These are phyloP conservation scores for Drosophila yooni DNA, from an alignment of 2,888 invertebrate genomes.

Conservation along the genomic window DNA sequence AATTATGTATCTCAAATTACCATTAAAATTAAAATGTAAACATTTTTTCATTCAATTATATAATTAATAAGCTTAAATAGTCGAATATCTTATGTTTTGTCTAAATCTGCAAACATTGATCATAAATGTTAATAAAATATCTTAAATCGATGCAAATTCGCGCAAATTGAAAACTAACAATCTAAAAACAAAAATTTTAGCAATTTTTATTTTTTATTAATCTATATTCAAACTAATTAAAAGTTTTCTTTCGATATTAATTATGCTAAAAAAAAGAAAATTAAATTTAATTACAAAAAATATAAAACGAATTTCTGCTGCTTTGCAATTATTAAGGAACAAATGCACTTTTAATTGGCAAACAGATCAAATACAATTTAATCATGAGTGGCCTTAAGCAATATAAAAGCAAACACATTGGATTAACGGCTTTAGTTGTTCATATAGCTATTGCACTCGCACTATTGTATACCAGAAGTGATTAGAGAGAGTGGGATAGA, in stretches of 20 bases:
- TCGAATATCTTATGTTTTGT: not conserved
- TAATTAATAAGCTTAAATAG: not conserved
- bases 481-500: slow-evolving; percentile 27
- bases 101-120: not conserved
- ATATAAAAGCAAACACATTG: slow-evolving; percentile 7
- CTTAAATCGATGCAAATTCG: not conserved
- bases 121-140: not conserved
- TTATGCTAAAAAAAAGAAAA: not conserved
- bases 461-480: slow-evolving; percentile 18
- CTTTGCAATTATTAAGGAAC: not conserved
- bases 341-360: slow-evolving; percentile 33
- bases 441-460: slow-evolving; percentile 62
- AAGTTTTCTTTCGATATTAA: not conserved
- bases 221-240: not conserved
- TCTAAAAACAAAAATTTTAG: not conserved
- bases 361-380: slow-evolving; percentile 24
- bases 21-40: not conserved
- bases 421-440: slow-evolving; percentile 31
- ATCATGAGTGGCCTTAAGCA: slow-evolving; percentile 1
- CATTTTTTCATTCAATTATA: rapidly evolving
- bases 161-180: not conserved
- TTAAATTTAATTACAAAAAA: not conserved
- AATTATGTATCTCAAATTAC: not conserved
- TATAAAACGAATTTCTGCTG: not conserved
- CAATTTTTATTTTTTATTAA: not conserved